These are phyloP conservation scores for Watsonalla binaria DNA, from an alignment of 2,888 invertebrate species.

Conservation along the genomic window DNA sequence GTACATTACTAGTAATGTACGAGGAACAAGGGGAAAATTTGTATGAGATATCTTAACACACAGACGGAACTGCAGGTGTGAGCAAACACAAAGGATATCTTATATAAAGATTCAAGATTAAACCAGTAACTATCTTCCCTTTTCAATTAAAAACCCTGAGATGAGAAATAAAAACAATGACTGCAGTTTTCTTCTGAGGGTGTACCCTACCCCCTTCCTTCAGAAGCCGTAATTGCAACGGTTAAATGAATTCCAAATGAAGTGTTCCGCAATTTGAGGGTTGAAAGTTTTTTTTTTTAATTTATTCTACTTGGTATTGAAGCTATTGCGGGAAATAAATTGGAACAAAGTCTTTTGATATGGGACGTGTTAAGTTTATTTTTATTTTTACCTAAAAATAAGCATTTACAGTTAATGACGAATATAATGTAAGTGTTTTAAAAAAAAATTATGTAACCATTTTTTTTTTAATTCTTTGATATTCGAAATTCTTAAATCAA, in stretches of 20 bases:
- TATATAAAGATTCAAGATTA: background rate
- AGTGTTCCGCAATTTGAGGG: constrained; percentile 17
- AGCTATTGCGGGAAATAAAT: background rate
- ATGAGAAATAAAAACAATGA: constrained; percentile 2
- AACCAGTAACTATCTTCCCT: background rate
- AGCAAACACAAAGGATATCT: too few species aligned
- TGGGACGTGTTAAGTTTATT: too few species aligned
- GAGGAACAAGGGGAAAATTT: too few species aligned
- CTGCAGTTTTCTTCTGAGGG: background rate
- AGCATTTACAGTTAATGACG: too few species aligned
- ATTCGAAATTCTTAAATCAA: too few species aligned
- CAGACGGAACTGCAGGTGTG: too few species aligned
- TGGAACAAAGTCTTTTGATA: background rate
- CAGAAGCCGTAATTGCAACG: constrained; percentile 10
- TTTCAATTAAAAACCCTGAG: background rate
- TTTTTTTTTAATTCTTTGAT: too few species aligned
- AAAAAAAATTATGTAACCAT: too few species aligned
- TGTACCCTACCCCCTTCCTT: background rate
- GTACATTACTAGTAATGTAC: too few species aligned
- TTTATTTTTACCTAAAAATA: too few species aligned
- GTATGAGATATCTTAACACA: too few species aligned
- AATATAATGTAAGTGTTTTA: too few species aligned
- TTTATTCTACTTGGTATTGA: background rate
- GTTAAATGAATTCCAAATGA: constrained; percentile 21
- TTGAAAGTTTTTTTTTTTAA: constrained; percentile 6